Conservation (phyloP, 37 sponge, comb jelly and placozoan species). For the Axinella damicornis region DNA sequence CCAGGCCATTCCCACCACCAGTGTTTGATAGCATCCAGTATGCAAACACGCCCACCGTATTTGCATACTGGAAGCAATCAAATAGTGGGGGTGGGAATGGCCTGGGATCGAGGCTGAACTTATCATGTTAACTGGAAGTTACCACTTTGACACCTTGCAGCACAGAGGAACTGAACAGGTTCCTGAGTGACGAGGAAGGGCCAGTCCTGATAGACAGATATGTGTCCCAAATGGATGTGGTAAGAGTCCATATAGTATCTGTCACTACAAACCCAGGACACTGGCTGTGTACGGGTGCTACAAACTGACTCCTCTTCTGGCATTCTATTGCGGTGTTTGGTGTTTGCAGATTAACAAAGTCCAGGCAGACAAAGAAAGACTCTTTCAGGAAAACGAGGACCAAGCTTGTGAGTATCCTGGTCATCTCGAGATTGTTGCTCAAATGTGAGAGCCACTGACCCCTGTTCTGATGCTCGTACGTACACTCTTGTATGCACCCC, state of each 20-base stretch:
- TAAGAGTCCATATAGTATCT: too few relatives aligned
- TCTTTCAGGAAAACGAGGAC: slow-evolving; percentile 59
- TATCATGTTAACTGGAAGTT: too few relatives aligned
- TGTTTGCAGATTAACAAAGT: slow-evolving; percentile 57
- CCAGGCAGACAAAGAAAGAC: slow-evolving; percentile 44
- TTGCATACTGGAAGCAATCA: too few relatives aligned
- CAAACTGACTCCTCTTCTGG: not conserved
- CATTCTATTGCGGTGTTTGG: not conserved
- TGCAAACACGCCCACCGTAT: too few relatives aligned
- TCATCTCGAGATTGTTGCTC: not conserved
- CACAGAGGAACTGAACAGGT: slow-evolving; percentile 54
- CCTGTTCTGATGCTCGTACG: too few relatives aligned
- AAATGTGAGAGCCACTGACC: too few relatives aligned
- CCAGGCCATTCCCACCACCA: too few relatives aligned
- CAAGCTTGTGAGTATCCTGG: slow-evolving; percentile 55
- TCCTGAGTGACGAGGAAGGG: slow-evolving; percentile 59
- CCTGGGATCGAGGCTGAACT: too few relatives aligned
- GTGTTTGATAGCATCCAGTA: too few relatives aligned
- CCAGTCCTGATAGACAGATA: slow-evolving; percentile 47
- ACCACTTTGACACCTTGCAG: slow-evolving; percentile 3
- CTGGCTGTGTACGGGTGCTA: too few relatives aligned
- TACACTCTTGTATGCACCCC: not conserved
- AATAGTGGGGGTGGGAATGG: too few relatives aligned
- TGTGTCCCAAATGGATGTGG: slow-evolving; percentile 52
- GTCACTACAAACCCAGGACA: too few relatives aligned